Evolutionary conservation across 2,888 invertebrate species (phyloP), one percentile per base, ranked within the genome.

Genomic region (Xanthorhoe spadicearia): DNA sequence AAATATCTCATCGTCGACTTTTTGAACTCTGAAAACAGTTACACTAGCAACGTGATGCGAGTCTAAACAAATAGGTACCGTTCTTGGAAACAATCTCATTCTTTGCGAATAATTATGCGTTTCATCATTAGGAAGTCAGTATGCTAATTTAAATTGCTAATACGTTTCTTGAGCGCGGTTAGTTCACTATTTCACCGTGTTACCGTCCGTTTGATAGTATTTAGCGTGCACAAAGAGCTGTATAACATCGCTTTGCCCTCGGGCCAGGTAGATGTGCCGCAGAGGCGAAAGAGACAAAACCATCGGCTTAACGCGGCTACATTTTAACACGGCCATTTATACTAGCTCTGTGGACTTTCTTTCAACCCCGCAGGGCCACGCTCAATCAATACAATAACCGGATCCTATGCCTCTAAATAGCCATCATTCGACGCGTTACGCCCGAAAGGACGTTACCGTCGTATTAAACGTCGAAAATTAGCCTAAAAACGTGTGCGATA

Each of bases 401-500:
- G 78, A 71, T 77, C 70, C 71, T 68, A 71, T 66, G 67, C 71
- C 69, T 66, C 69, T 61, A 72, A 76, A 78, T 69, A 71, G 76
- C 75, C 75, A 76, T 68, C 71, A 68, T 73, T 76, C 64, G 72
- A 64, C 56, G 50, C 70, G 74, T 76, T 77, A 72, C 70, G 56
- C 61, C 64, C 28, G 68, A 79, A 78, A 77, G 70, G 74, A 80
- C 73, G 66, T 69, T 79, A 88, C 91, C 89, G 93, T 89, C 81
- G 92, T 72, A 81, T 78, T 80, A 77, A 84, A 85, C 91, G 90
- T 82, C 79, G 89, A 92, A 93, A 92, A 92, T 81, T 90, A 92
- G 87, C 90, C 91, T 85, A 88, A 86, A 91, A 85, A 84, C 85
- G 87, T 93, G 91, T 92, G 92, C 89, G 78, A 88, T 89, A 92